These are phyloP conservation scores for Lacerta bilineata DNA, from an alignment of 2,797 vertebrate genomes.

Conservation along the genomic window DNA sequence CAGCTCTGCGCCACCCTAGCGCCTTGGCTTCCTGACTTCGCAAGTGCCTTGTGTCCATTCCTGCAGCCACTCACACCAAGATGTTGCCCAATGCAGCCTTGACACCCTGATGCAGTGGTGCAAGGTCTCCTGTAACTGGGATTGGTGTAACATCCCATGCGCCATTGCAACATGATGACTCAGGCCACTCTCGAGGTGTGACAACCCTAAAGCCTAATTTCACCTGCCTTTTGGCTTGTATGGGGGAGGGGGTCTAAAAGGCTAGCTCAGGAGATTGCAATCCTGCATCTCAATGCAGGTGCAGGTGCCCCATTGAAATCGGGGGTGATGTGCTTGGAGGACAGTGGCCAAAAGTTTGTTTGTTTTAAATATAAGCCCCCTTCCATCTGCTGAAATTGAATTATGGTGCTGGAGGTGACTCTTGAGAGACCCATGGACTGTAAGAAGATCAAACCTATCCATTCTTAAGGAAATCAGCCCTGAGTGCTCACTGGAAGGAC, in stretches of 20 bases:
- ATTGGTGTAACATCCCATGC: neutral
- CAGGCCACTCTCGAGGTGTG: neutral
- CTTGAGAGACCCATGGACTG: too few relatives aligned
- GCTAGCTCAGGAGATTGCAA: neutral
- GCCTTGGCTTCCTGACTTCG: neutral
- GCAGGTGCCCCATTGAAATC: neutral
- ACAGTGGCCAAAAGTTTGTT: neutral
- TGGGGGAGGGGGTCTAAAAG: neutral
- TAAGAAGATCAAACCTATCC: too few relatives aligned
- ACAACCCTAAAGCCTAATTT: neutral
- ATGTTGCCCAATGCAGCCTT: neutral
- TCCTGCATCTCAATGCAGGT: neutral
- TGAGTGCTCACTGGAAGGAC: too few relatives aligned
- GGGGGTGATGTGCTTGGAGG: neutral
- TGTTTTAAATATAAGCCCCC: neutral
- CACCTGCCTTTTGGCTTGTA: neutral
- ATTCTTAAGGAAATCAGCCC: too few relatives aligned
- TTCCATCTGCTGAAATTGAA: neutral
- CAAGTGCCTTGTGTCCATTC: neutral
- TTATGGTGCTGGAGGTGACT: too few relatives aligned
- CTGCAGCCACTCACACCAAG: neutral
- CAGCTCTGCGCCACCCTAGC: neutral
- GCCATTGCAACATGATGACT: neutral
- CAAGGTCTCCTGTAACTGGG: neutral
- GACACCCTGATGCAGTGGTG: neutral